Base-by-base conservation (phyloP, 1,140 invertebrate species). In the Dryas iulia region DNA sequence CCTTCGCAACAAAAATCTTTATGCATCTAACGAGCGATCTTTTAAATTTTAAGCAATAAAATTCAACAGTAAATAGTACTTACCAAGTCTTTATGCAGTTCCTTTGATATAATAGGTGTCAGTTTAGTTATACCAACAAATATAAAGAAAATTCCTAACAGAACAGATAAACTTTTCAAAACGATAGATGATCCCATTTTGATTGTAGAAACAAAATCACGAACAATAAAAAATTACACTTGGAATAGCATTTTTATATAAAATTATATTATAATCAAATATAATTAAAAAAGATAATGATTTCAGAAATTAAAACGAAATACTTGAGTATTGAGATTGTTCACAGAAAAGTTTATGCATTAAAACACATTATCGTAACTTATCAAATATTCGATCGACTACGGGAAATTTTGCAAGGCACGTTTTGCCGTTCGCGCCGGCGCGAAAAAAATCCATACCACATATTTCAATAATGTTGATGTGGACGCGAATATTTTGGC, bases 31-130 rank as follows among this genome's bases (percentile, higher is more conserved):
- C 83, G 82, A 79, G 65, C 80, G 82, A 88, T 81, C 82, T 89
- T 86, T 78, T 69, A 68, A 74, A 74, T 71, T 81, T 72, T 78
- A 25, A 58, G 59, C 5, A 66, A n/a, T 12, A 25, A 11, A 25
- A n/a, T 1, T 47, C n/a, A 47, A 47, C 30, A 31, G 30, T 21
- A 8, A 47, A 47, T 21, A 8, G n/a, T 25, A 84, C 89, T 95
- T 92, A 99, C 98, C 95, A 99, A 95, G 93, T 99, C 98, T 94
- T 98, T 98, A 91, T 99, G 98, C 60, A 99, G 94, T 90, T 99
- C 98, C 93, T 97, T 97, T 80, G 97, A 98, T 65, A 99, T 95
- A 72, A 96, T 94, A 69, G 97, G 97, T 66, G 97, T 97, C 59
- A 99, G 92, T 93, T 99, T 99, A 79, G 98, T 96, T 21, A 96